phyloP scores from a whole-genome alignment of 2,888 invertebrate species.

The Diplolepis rosae region DNA sequence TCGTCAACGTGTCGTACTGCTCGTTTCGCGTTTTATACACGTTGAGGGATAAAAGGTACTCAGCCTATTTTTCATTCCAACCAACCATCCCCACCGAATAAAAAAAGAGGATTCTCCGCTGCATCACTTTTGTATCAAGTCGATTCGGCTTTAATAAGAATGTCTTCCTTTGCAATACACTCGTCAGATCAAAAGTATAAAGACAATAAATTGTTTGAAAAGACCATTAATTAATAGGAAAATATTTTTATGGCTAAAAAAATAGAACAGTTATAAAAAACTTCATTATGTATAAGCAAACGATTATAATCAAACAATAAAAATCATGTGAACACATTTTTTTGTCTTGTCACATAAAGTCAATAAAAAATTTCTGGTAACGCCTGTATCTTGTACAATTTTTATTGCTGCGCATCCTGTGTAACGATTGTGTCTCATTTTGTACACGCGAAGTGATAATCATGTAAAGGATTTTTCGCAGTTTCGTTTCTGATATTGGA shows the following conservation, averaged over 20 bases:
- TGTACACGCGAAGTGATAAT: constrained; percentile 15
- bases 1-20: constrained; percentile 24
- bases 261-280: too few species aligned
- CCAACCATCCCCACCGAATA: neutral
- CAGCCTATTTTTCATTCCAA: neutral
- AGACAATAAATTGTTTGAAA: neutral
- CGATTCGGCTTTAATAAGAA: neutral
- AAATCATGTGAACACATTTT: neutral
- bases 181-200: neutral
- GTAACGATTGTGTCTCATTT: constrained; percentile 11
- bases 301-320: neutral
- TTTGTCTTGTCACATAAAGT: too few species aligned
- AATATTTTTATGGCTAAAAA: neutral
- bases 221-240: neutral
- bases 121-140: neutral
- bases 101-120: neutral
- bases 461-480: constrained; percentile 4
- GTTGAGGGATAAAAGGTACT: constrained; percentile 11
- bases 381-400: constrained; percentile 12
- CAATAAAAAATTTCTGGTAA: neutral
- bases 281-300: neutral
- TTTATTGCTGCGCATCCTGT: constrained; percentile 14
- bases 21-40: constrained; percentile 22
- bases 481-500: neutral
- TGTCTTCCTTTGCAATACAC: neutral